Conservation (phyloP, 2,113 vertebrate genomes). For the Calonectris borealis region DNA sequence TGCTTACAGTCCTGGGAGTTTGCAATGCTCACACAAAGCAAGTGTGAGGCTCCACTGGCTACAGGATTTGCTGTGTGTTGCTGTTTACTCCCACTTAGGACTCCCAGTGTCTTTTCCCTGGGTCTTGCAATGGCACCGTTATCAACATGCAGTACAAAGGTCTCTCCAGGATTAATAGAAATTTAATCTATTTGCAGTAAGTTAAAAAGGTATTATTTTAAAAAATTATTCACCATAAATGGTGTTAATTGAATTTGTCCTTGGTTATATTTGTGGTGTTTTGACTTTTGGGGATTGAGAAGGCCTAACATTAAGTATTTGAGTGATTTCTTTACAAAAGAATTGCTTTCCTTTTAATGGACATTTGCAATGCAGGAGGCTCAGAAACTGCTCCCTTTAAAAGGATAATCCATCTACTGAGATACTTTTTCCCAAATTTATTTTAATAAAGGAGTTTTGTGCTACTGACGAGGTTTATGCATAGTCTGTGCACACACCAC, state of each 20-base stretch:
- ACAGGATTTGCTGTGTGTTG: neutral
- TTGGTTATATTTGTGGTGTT: neutral
- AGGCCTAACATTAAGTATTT: neutral
- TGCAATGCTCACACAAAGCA: neutral
- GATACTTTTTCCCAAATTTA: neutral
- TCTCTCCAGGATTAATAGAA: neutral
- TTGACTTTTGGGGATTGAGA: neutral
- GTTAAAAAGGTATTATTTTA: neutral
- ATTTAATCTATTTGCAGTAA: neutral
- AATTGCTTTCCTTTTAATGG: neutral
- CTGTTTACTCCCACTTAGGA: neutral
- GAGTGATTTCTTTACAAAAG: neutral
- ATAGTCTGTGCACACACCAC: neutral
- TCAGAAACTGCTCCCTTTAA: neutral
- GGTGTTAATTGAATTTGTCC: neutral
- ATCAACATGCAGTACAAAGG: neutral
- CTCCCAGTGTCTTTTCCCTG: neutral
- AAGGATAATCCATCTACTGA: neutral
- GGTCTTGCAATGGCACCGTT: neutral
- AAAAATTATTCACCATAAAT: neutral
- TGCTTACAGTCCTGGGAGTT: fast-evolving
- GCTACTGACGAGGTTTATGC: neutral
- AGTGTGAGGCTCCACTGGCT: neutral
- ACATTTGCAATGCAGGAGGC: neutral
- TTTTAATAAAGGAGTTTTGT: neutral